phyloP scores from a whole-genome alignment of 2,888 invertebrate species.

The Dermolepida albohirtum region DNA sequence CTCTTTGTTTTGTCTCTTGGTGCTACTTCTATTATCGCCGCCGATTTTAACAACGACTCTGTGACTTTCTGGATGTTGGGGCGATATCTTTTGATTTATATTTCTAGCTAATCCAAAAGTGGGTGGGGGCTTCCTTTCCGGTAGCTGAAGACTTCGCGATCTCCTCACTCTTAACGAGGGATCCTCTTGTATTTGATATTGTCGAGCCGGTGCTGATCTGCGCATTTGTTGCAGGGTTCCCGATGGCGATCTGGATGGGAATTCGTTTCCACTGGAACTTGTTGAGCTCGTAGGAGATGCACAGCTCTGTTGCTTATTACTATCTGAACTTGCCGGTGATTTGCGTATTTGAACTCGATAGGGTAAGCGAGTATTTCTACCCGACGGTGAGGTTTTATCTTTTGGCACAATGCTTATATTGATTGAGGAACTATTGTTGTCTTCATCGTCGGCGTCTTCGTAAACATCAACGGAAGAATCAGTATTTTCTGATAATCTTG shows the following conservation, averaged over 20 bases:
- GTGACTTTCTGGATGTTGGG: constrained; percentile 62
- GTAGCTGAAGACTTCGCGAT: constrained; percentile 73
- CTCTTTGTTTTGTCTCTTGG: constrained; percentile 48
- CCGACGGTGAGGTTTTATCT: constrained; percentile 61
- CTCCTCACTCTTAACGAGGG: constrained; percentile 64
- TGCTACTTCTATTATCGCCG: constrained; percentile 49
- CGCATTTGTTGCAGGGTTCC: constrained; percentile 52
- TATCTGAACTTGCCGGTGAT: constrained; percentile 62
- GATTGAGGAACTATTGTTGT: constrained; percentile 66
- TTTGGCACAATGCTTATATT: constrained; percentile 59
- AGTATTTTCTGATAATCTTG: constrained; percentile 67
- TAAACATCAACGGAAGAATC: constrained; percentile 66
- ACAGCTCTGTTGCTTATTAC: constrained; percentile 56
- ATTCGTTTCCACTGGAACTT: constrained; percentile 60
- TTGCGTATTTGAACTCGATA: constrained; percentile 56
- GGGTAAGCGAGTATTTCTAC: constrained; percentile 55
- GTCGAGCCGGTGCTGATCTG: constrained; percentile 51
- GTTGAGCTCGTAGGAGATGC: constrained; percentile 56
- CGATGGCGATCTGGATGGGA: constrained; percentile 56
- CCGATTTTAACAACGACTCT: constrained; percentile 63
- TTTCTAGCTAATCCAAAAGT: constrained; percentile 22
- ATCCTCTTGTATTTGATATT: constrained; percentile 53
- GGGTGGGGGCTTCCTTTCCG: constrained; percentile 64
- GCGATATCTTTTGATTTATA: constrained; percentile 56
- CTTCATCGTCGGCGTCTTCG: constrained; percentile 67